A percentile compares a stretch with the other conserved stretches of the same genome.
Conservation (phyloP, 2,888 invertebrate species). For the Phyllotreta striolata region DNA sequence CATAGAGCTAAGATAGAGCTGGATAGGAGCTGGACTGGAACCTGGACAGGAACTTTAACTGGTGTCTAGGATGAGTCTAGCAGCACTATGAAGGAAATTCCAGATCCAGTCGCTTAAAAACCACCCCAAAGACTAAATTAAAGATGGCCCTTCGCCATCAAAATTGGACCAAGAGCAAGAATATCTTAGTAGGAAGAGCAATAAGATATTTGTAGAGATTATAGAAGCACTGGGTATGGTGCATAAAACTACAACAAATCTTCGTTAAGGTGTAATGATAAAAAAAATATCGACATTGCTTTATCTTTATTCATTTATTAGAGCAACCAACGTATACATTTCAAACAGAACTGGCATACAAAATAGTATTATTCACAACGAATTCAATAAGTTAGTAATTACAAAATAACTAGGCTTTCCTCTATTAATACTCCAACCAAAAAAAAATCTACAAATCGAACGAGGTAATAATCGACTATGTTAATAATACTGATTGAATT, state of each 20-base stretch:
- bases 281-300: conserved; percentile 17
- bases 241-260: background rate
- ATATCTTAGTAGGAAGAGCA: too few relatives aligned
- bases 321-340: conserved; percentile 40
- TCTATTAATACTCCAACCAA: conserved; percentile 24
- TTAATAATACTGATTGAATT: conserved; percentile 34
- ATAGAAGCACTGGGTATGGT: too few relatives aligned
- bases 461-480: conserved; percentile 31
- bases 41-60: background rate
- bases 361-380: conserved; percentile 32
- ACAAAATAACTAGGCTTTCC: conserved; percentile 25
- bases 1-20: too few relatives aligned
- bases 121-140: too few relatives aligned
- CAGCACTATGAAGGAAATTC: too few relatives aligned
- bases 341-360: conserved; percentile 37
- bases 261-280: background rate
- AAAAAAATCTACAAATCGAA: conserved; percentile 28
- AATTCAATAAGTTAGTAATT: conserved; percentile 31
- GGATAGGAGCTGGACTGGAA: too few relatives aligned
- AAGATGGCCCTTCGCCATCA: too few relatives aligned
- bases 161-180: too few relatives aligned
- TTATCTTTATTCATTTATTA: conserved; percentile 38
- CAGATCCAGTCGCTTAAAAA: too few relatives aligned
- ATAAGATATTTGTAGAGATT: too few relatives aligned
- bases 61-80: too few relatives aligned